These are phyloP conservation scores for Hyaena hyaena DNA, from an alignment of 2,113 vertebrate genomes.

Conservation along the genomic window DNA sequence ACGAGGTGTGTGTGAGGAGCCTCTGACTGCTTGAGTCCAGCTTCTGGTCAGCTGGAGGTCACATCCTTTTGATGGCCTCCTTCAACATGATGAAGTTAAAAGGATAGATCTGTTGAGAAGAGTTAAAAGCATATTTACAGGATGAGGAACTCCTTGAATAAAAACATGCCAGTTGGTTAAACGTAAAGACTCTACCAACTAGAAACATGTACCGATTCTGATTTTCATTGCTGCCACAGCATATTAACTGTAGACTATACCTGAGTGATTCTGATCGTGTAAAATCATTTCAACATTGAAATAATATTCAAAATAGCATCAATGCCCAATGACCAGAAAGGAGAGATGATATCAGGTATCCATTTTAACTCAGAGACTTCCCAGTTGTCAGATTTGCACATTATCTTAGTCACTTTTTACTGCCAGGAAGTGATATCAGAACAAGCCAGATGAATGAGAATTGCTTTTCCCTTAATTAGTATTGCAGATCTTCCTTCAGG, in stretches of 20 bases:
- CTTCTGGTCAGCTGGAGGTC: not conserved
- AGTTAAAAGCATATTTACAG: not conserved
- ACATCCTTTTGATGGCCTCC: not conserved
- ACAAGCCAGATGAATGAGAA: constrained; percentile 57
- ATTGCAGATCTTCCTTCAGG: not conserved
- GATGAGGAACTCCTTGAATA: not conserved
- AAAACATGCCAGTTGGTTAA: constrained; percentile 13
- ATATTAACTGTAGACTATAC: not conserved
- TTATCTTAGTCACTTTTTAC: constrained; percentile 15
- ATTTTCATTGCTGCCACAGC: not conserved
- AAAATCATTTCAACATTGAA: not conserved
- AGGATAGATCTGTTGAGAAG: not conserved
- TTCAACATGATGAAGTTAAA: not conserved
- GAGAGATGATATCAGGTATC: constrained; percentile 18
- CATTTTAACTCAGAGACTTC: not conserved
- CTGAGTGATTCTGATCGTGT: not conserved
- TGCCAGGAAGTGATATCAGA: constrained; percentile 60
- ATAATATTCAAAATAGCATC: not conserved
- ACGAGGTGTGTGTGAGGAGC: not conserved
- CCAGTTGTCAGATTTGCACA: constrained; percentile 21
- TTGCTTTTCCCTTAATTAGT: constrained; percentile 46
- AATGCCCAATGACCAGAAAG: not conserved
- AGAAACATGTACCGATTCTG: not conserved
- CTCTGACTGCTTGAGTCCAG: not conserved
- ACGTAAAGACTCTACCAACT: not conserved